Evolutionary conservation across 2,797 vertebrate species (phyloP), one percentile per base, ranked within the genome.

Genomic region (Podarcis siculus): DNA sequence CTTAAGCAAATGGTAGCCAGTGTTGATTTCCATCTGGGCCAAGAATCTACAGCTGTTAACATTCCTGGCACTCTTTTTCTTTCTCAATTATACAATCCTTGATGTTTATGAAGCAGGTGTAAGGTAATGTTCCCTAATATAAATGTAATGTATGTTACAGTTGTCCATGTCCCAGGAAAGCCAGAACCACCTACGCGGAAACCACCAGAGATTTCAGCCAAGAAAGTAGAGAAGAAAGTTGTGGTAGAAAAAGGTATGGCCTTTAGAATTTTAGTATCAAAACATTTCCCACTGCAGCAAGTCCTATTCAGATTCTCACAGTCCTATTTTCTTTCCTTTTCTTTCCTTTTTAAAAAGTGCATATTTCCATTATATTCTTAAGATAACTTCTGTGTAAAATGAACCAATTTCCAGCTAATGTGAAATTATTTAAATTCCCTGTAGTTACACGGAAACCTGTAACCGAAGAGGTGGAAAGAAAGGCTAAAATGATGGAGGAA

Each of bases 371-470:
- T 69, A 69, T 85, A 83, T 4, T 9, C 66, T 66, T 30, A 93
- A 90, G 23, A 3, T 66, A 92, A 64, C 86, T 9, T 73, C 1
- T 86, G 67, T 39, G 1, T 87, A 8, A 17, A 0, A 81, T 89
- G 87, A 88, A 81, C 42, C 49, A 82, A 91, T 86, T 90, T 12
- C 27, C 79, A 90, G 86, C 35, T 92, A 39, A 86, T 89, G 89
- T 91, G 90, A 93, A 92, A 93, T 92, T 58, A 96, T 58, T 96
- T 94, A 91, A 94, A 96, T 95, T 91, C 27, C 89, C 94, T 95
- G 82, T 94, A 97, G 97, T 97, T 93, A 91, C 92, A 90, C 95
- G 97, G 91, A 97, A 97, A 95, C 95, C 96, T 49, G 94, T 97
- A 0, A 96, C 96, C 69, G 97, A 97, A 95, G 97, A 97, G 94